Percentiles rank a stretch among this genome's conserved stretches.
Conservation (phyloP, 2,797 vertebrate species). For the Monodelphis domestica region DNA sequence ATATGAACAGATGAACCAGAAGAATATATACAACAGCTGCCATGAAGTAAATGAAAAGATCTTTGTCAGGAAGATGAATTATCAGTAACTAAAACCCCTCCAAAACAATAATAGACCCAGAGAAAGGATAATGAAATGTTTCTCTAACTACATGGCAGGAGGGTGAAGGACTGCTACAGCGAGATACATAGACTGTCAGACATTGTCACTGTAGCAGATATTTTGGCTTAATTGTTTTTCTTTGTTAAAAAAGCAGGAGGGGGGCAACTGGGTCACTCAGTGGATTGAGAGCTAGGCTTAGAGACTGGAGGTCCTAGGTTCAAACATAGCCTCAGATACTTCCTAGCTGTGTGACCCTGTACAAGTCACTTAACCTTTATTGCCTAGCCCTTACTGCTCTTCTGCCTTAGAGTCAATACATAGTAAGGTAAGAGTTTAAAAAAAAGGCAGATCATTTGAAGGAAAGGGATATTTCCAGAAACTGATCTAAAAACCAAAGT, state of each 20-base stretch:
- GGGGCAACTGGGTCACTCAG: no score
- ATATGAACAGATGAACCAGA: neutral
- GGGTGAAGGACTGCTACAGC: neutral
- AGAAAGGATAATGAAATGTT: neutral
- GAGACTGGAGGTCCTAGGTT: no score
- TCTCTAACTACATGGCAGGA: neutral
- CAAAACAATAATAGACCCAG: neutral
- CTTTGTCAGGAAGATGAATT: neutral
- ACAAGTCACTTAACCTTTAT: no score
- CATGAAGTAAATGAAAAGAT: neutral
- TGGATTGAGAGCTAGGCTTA: no score
- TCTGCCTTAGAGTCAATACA: no score
- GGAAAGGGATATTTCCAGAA: neutral
- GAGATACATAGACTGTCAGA: neutral
- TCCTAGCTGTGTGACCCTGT: no score
- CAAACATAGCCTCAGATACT: no score
- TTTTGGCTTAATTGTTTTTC: neutral
- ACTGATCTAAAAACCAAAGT: neutral
- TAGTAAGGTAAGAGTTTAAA: no score
- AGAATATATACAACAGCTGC: neutral
- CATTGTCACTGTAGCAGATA: neutral
- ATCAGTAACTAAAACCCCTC: neutral
- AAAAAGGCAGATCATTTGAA: neutral
- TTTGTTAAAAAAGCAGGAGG: neutral
- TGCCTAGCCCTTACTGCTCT: no score